phyloP scores from a whole-genome alignment of 2,888 invertebrate genomes.

The Eupithecia abbreviata region DNA sequence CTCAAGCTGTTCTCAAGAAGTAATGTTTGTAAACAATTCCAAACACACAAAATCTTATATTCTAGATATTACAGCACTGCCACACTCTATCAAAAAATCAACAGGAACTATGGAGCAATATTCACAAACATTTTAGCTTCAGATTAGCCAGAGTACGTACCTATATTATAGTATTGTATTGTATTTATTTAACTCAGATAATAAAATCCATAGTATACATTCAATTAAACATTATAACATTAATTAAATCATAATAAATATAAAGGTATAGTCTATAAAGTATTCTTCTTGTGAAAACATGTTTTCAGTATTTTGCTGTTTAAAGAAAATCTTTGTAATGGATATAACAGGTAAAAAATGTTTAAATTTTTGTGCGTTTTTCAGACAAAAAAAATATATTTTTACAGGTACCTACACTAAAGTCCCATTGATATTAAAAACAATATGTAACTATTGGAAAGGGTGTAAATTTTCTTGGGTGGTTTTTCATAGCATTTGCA shows the following conservation, averaged over 20 bases:
- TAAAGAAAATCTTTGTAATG: neutral
- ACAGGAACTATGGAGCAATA: neutral
- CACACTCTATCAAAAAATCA: neutral
- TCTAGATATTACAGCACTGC: too few relatives aligned
- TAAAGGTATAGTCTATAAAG: neutral
- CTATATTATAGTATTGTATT: too few relatives aligned
- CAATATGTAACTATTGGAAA: neutral
- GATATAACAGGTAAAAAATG: neutral
- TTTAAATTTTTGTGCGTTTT: neutral
- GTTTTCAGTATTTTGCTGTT: neutral
- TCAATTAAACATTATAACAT: too few relatives aligned
- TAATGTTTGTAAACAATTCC: neutral
- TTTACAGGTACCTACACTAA: too few relatives aligned
- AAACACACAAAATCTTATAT: neutral
- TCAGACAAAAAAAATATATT: neutral
- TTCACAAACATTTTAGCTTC: neutral
- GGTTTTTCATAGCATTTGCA: neutral
- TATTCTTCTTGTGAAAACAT: neutral
- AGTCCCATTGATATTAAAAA: neutral
- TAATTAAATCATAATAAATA: too few relatives aligned
- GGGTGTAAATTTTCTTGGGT: neutral
- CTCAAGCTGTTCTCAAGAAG: neutral
- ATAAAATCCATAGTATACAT: too few relatives aligned
- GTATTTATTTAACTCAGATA: too few relatives aligned
- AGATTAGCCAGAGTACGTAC: neutral